phyloP scores from a whole-genome alignment of 2,797 vertebrate genomes.

The Masticophis lateralis region DNA sequence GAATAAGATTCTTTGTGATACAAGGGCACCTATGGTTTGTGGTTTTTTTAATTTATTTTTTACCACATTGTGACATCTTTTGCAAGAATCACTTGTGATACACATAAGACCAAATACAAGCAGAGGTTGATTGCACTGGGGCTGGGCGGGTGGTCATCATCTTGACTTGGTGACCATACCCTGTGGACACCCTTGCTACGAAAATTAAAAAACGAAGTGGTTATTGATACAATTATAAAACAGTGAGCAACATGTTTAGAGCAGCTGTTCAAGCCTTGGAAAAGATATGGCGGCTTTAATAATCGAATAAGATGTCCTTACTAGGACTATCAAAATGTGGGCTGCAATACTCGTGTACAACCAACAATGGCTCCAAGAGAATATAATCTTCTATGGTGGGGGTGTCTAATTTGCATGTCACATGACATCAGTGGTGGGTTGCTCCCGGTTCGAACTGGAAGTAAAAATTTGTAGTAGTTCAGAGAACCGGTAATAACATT shows the following conservation, averaged over 20 bases:
- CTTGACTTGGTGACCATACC: not conserved
- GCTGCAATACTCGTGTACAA: not conserved
- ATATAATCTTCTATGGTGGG: not conserved
- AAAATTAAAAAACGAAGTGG: not conserved
- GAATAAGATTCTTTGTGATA: not conserved
- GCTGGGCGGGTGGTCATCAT: not conserved
- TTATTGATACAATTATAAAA: not conserved
- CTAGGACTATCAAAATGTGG: not conserved
- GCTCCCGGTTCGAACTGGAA: no score
- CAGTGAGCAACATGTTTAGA: not conserved
- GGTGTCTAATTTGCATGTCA: no score
- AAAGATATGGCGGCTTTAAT: not conserved
- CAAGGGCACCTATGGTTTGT: not conserved
- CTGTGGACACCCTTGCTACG: not conserved
- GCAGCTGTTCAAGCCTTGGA: not conserved
- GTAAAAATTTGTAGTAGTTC: no score
- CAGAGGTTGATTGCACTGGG: not conserved
- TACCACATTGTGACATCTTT: not conserved
- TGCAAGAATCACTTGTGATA: not conserved
- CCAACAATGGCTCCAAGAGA: not conserved
- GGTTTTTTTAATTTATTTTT: not conserved
- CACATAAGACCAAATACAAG: not conserved
- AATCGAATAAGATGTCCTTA: not conserved
- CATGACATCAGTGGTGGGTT: no score
- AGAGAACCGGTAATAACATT: no score